Evolutionary conservation across 1,140 invertebrate species (phyloP).

Genomic region (Propsilocerus akamusi): DNA sequence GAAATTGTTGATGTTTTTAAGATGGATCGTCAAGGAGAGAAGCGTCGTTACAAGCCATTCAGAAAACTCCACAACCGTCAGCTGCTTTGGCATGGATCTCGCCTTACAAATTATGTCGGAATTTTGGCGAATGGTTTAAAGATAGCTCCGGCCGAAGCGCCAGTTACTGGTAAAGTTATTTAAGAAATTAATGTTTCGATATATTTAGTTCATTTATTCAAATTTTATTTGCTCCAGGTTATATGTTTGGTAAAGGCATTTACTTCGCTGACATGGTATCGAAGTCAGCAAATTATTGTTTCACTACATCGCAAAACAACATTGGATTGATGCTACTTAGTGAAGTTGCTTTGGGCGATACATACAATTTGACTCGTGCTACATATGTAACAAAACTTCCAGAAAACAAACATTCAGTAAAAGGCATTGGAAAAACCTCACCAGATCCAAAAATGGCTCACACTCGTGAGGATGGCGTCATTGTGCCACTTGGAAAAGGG

Average conservation of each 20-base stretch:
- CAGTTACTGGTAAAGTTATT: constrained; percentile 75
- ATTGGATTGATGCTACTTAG: constrained; percentile 77
- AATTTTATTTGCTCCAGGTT: too few relatives aligned
- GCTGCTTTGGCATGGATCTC: constrained; percentile 92
- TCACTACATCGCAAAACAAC: constrained; percentile 44
- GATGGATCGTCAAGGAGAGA: constrained; percentile 59
- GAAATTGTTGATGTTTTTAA: constrained; percentile 55
- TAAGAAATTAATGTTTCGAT: too few relatives aligned
- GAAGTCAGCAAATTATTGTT: constrained; percentile 97
- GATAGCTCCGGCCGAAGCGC: constrained; percentile 91
- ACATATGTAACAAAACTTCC: constrained; percentile 62
- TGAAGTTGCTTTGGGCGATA: constrained; percentile 89
- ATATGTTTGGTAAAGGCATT: constrained; percentile 95
- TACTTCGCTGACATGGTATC: constrained; percentile 99
- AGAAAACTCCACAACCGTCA: constrained; percentile 68
- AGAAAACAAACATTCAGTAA: constrained; percentile 55
- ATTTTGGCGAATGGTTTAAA: constrained; percentile 92
- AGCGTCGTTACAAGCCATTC: constrained; percentile 64
- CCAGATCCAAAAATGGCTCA: constrained; percentile 6
- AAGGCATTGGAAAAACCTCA: constrained; percentile 28
- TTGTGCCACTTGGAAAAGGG: constrained; percentile 58
- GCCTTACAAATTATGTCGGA: constrained; percentile 85
- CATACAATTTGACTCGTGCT: constrained; percentile 53
- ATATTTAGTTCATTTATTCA: too few relatives aligned
- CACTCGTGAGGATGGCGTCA: constrained; percentile 33